These are phyloP conservation scores for Schizothorax lantsangensis DNA, from an alignment of 2,797 vertebrate species.

Conservation along the genomic window DNA sequence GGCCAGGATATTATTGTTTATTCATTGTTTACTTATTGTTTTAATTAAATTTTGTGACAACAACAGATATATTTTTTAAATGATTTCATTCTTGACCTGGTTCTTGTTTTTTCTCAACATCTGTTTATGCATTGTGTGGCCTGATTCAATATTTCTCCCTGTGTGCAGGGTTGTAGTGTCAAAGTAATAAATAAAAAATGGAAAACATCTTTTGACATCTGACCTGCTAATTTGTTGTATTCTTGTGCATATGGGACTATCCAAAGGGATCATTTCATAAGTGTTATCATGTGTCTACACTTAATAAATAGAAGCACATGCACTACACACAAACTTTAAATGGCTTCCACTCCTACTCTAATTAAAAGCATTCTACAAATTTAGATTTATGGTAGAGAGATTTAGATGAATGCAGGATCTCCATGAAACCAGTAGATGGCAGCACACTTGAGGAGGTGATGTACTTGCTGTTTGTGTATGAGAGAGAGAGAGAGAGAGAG, in stretches of 20 bases:
- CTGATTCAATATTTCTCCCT: background rate
- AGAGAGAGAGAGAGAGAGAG: too few relatives aligned
- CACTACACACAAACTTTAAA: background rate
- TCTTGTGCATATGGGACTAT: background rate
- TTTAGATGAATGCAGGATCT: background rate
- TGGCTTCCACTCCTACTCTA: background rate
- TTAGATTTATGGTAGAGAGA: background rate
- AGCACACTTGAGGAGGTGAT: conserved; percentile 15
- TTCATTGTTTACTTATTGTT: too few relatives aligned
- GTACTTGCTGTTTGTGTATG: conserved; percentile 17
- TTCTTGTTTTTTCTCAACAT: conserved; percentile 22
- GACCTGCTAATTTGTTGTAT: background rate
- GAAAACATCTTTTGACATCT: conserved; percentile 8
- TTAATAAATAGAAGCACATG: background rate
- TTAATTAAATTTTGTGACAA: too few relatives aligned
- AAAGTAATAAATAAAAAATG: background rate
- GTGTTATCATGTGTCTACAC: background rate
- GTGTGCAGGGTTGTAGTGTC: background rate
- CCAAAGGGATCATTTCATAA: background rate
- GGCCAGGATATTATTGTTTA: too few relatives aligned
- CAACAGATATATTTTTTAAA: background rate
- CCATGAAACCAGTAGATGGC: conserved; percentile 49
- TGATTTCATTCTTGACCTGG: background rate
- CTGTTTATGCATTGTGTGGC: background rate
- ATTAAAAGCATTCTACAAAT: conserved; percentile 21